phyloP scores from a whole-genome alignment of 2,113 vertebrate species.

The Clupea harengus region DNA sequence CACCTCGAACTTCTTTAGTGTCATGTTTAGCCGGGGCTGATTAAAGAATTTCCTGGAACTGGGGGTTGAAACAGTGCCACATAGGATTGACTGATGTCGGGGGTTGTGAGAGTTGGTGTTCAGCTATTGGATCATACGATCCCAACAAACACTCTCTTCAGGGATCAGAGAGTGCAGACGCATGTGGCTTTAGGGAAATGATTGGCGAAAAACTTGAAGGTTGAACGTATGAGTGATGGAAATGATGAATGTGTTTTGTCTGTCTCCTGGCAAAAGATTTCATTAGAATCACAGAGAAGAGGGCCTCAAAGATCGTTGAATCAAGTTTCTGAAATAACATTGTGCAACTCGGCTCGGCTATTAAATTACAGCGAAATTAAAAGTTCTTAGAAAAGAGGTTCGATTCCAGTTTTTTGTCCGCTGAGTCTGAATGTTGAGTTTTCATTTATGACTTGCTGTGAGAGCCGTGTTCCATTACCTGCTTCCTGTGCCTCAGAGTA shows the following conservation, averaged over 20 bases:
- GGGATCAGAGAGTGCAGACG: background rate
- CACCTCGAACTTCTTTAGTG: conserved; percentile 34
- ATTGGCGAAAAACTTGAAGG: background rate
- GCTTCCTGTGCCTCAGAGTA: background rate
- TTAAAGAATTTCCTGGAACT: conserved; percentile 42
- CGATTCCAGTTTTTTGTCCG: background rate
- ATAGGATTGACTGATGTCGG: conserved; percentile 27
- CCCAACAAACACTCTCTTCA: background rate
- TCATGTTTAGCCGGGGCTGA: conserved; percentile 35
- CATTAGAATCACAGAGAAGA: background rate
- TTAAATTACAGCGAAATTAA: background rate
- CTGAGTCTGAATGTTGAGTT: background rate
- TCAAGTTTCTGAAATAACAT: background rate
- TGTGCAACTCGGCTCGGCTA: background rate
- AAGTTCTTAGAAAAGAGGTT: background rate
- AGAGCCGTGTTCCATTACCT: background rate
- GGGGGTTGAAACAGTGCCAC: conserved; percentile 5
- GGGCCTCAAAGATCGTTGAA: background rate
- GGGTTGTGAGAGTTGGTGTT: background rate
- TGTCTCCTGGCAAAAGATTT: background rate
- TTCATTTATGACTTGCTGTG: background rate
- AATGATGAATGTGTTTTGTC: conserved; percentile 19
- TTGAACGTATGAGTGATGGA: background rate
- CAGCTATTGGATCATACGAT: background rate
- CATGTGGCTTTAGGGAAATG: background rate